Conservation (phyloP, 1,140 invertebrate species). For the Drosophila willistoni region DNA sequence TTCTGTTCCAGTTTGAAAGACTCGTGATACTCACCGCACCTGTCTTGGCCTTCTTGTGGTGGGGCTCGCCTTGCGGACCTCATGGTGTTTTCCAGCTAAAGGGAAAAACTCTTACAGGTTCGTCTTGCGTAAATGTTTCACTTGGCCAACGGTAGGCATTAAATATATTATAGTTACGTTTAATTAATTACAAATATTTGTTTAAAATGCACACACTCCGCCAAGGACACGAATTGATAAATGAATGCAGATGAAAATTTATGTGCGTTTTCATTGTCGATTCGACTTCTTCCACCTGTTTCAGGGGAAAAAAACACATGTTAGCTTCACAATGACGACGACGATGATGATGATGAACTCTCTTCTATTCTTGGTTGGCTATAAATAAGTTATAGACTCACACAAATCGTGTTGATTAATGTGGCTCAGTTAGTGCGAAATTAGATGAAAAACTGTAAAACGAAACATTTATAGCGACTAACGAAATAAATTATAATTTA, state of each 20-base stretch:
- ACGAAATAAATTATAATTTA: slow-evolving; percentile 73
- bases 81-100: slow-evolving; percentile 63
- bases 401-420: slow-evolving; percentile 68
- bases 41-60: slow-evolving; percentile 25
- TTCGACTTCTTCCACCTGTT: slow-evolving; percentile 61
- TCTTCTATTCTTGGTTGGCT: slow-evolving; percentile 34
- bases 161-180: slow-evolving; percentile 65
- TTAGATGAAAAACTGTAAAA: slow-evolving; percentile 71
- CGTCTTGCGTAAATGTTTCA: slow-evolving; percentile 51
- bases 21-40: slow-evolving; percentile 46
- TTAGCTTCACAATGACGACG: slow-evolving; percentile 14
- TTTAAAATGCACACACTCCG: slow-evolving; percentile 45
- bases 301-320: slow-evolving; percentile 54
- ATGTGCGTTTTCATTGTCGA: slow-evolving; percentile 46
- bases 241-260: slow-evolving; percentile 62
- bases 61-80: slow-evolving; percentile 20
- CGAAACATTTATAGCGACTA: slow-evolving; percentile 52
- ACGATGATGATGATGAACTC: slow-evolving; percentile 37
- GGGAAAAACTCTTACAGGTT: slow-evolving; percentile 22
- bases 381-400: slow-evolving; percentile 58
- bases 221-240: slow-evolving; percentile 69
- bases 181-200: slow-evolving; percentile 81
- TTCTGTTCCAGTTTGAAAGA: slow-evolving; percentile 16
- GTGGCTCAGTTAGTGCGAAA: slow-evolving; percentile 68
- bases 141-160: slow-evolving; percentile 48